Conservation (phyloP, 2,888 invertebrate genomes). For the Lucinisca nassula region DNA sequence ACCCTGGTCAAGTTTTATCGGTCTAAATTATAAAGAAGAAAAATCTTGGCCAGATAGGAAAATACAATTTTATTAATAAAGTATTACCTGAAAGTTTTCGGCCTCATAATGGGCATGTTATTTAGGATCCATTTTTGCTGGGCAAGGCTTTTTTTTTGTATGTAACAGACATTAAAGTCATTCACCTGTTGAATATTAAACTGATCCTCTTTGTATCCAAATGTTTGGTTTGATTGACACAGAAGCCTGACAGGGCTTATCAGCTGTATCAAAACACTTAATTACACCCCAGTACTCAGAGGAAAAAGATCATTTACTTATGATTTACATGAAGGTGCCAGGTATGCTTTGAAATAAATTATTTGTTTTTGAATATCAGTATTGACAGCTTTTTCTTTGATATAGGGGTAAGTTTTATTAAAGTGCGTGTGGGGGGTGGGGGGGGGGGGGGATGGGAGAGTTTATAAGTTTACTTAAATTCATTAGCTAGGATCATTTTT, state of each 20-base stretch:
- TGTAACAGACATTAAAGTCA: not conserved
- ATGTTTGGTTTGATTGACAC: not conserved
- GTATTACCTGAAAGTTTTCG: no score
- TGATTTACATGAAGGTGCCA: not conserved
- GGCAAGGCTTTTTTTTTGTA: not conserved
- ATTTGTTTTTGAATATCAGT: not conserved
- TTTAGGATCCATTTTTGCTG: not conserved
- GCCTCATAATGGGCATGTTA: no score
- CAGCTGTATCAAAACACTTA: slow-evolving; percentile 48
- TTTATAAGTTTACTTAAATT: no score
- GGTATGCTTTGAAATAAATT: not conserved
- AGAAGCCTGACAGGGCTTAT: slow-evolving; percentile 58
- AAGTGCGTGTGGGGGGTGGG: no score
- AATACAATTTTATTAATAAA: no score
- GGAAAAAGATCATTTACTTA: not conserved
- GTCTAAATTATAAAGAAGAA: no score
- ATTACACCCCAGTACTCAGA: slow-evolving; percentile 30
- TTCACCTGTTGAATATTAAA: slow-evolving; percentile 12
- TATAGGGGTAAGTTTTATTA: no score
- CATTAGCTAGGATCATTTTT: no score
- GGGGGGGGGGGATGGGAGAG: no score
- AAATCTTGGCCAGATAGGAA: no score
- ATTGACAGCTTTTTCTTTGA: no score
- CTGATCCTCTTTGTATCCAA: slow-evolving; percentile 10
- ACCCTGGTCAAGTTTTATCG: no score